Evolutionary conservation across 2,888 invertebrate species (phyloP), one percentile per base, ranked within the genome.

Genomic region (Venustoraphidia nigricollis): DNA sequence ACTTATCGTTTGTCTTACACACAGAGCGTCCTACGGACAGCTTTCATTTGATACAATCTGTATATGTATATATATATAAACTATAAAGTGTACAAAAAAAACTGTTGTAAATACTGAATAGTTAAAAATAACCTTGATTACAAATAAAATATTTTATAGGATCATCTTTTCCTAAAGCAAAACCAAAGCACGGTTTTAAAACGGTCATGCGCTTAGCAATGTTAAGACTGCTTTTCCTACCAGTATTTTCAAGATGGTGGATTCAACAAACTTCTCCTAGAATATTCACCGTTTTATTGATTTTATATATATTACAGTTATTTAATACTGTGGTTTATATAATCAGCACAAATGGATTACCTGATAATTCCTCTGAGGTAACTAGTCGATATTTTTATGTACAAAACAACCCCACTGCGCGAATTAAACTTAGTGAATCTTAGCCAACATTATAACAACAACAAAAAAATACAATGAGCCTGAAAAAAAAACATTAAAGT

Each of bases 91-190:
- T 39, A 39, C n/a, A n/a, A n/a, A 14, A 39, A 39, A n/a, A 9
- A 44, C 13, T 11, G 9, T 9, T 10, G 38, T 13, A 17, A 13
- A n/a, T 9, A 8, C n/a, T 9, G 36, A 36, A 35, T 41, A 41
- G 13, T 37, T 48, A 2, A 27, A 39, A 14, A 41, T 17, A 14
- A 37, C 39, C 10, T 46, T 11, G 36, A 41, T 10, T 14, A 17
- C 35, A 27, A 35, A 44, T n/a, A 4, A 36, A 13, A 36, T 44
- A 10, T 44, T 41, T 48, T 61, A 17, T 59, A 91, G 94, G 94
- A 43, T 94, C 95, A 39, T 90, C 93, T 51, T 95, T 95, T 68
- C 87, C 93, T 10, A 95, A 95, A 74, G 86, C 91, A 11, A 95
- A 95, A 66, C 92, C 95, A 2, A 91, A 93, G 59, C 85, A 94